Conservation (phyloP, 2,113 vertebrate genomes). For the Heptranchias perlo region DNA sequence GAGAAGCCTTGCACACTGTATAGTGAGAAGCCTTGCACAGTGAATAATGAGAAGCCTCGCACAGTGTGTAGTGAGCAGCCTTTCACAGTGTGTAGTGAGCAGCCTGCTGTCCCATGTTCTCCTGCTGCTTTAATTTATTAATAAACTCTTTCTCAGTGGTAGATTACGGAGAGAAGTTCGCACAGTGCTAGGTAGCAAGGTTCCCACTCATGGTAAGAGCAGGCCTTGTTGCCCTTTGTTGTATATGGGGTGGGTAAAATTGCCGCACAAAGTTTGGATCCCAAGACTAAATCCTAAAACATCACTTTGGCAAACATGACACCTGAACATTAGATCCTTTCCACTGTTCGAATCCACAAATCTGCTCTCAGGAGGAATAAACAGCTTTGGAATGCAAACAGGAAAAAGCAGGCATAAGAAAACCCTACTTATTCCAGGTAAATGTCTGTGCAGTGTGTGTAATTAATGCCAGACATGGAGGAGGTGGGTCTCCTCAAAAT, state of each 20-base stretch:
- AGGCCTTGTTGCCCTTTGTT: neutral
- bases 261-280: neutral
- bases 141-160: neutral
- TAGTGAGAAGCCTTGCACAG: no score
- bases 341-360: neutral
- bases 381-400: slow-evolving; percentile 15
- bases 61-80: neutral
- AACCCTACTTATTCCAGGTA: neutral
- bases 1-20: no score
- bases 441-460: neutral
- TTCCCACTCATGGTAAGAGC: neutral
- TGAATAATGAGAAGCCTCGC: no score
- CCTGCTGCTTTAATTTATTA: neutral
- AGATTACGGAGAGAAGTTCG: neutral
- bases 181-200: neutral
- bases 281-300: neutral
- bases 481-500: neutral
- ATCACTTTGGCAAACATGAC: neutral
- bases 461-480: neutral
- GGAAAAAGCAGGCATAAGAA: no score
- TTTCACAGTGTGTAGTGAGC: neutral
- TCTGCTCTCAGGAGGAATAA: neutral
- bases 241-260: neutral
- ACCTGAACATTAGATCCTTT: neutral
- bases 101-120: neutral